phyloP scores from a whole-genome alignment of 2,113 vertebrate genomes.

The Chitala chitala region DNA sequence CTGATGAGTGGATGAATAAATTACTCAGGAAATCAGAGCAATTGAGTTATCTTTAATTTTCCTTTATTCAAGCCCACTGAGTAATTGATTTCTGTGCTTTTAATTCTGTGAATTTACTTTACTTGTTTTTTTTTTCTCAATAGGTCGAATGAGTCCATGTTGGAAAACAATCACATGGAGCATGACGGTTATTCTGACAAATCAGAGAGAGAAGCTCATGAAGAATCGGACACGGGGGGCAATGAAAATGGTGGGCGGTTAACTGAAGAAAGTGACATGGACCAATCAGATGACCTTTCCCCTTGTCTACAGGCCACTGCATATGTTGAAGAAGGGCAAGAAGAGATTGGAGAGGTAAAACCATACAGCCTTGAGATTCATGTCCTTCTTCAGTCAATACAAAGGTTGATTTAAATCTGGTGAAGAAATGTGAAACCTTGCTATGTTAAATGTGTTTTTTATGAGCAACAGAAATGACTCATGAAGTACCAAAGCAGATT shows the following conservation, averaged over 20 bases:
- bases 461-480: background rate
- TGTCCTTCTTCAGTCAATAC: background rate
- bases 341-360: slow-evolving; percentile 87
- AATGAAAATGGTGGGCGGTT: slow-evolving; percentile 72
- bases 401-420: background rate
- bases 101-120: background rate
- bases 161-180: slow-evolving; percentile 74
- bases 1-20: too few relatives aligned
- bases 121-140: slow-evolving; percentile 8
- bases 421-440: background rate
- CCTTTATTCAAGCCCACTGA: background rate
- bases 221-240: slow-evolving; percentile 72
- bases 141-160: slow-evolving; percentile 74
- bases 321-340: slow-evolving; percentile 78
- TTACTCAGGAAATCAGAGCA: too few relatives aligned
- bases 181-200: slow-evolving; percentile 84
- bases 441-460: background rate
- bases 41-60: too few relatives aligned
- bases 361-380: background rate
- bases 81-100: background rate
- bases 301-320: slow-evolving; percentile 65
- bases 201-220: slow-evolving; percentile 76
- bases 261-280: slow-evolving; percentile 77
- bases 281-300: slow-evolving; percentile 77
- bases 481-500: background rate